Evolutionary conservation across 2,888 invertebrate genomes (phyloP), one percentile per base, ranked within the genome.

Genomic region (Dascillus cervinus): DNA sequence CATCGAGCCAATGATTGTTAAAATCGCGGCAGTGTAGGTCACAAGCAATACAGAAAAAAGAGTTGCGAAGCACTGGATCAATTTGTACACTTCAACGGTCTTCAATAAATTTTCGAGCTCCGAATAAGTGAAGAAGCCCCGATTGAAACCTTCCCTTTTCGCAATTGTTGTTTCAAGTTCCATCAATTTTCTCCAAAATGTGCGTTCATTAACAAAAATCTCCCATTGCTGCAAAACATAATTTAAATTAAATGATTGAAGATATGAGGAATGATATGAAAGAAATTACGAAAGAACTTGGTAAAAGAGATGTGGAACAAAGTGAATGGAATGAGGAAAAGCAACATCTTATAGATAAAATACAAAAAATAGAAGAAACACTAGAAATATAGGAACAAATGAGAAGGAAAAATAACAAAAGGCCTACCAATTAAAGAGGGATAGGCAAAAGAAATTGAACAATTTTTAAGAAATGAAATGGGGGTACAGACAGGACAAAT

Each of bases 91-190:
- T 35, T 71, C 70, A 31, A 69, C 53, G 13, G 62, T 60, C 32
- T 66, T 62, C 27, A 73, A 56, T 12, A 79, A 53, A 37, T 72
- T 75, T 44, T 72, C 65, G 30, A 90, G 65, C 67, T 91, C 90
- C 1, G 79, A 72, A 56, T 90, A 90, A 1, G 89, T 86, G 54
- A 82, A 81, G 79, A 83, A 87, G 1, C 88, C 89, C 12, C 88
- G 73, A 41, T 71, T 66, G 15, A 62, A 62, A 8, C 81, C 84
- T 66, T 89, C 81, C 49, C 73, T 73, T 44, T 77, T 67, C 3
- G 91, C 90, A 46, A 92, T 67, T 31, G 72, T 71, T 37, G 69
- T 70, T 64, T 90, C 89, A 34, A 89, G 65, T 61, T 74, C 70
- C 27, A 66, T 58, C 30, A 91, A 63, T 41, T 83, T 79, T 23